Evolutionary conservation across 2,888 invertebrate genomes (phyloP).

Genomic region (Adineta ricciae): DNA sequence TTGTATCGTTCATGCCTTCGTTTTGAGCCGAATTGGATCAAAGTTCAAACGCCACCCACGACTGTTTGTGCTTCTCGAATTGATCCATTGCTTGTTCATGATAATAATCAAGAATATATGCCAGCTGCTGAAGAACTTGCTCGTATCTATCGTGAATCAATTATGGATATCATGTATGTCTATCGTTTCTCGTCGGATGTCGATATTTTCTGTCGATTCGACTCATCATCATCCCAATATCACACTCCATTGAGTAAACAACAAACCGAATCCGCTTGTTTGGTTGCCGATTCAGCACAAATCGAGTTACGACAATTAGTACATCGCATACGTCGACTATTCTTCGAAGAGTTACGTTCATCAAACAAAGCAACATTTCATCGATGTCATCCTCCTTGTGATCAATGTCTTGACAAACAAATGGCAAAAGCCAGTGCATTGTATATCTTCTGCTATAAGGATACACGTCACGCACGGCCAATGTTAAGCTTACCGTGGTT

Average conservation of each 20-base stretch:
- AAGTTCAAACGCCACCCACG: neutral
- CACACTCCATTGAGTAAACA: neutral
- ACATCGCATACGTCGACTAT: neutral
- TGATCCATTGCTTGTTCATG: conserved; percentile 12
- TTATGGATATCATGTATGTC: neutral
- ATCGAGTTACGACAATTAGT: conserved; percentile 2
- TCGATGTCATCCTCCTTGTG: neutral
- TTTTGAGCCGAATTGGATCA: conserved; percentile 8
- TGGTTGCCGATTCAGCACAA: conserved; percentile 3
- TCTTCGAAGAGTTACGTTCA: neutral
- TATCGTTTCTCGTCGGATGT: conserved; percentile 6
- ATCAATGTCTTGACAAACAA: neutral
- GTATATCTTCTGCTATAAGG: neutral
- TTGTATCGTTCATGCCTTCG: conserved; percentile 1
- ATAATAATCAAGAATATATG: neutral
- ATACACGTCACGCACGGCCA: neutral
- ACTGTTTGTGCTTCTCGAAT: neutral
- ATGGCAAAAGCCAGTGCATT: neutral
- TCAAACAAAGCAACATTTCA: neutral
- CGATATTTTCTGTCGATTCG: neutral
- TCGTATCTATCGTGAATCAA: neutral
- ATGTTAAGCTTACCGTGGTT: conserved; percentile 19
- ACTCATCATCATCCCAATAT: neutral
- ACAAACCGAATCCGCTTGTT: neutral
- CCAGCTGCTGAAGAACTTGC: neutral